These are phyloP conservation scores for Antedon mediterranea DNA, from an alignment of 53 echinoderm and acorn worm species.

Conservation along the genomic window DNA sequence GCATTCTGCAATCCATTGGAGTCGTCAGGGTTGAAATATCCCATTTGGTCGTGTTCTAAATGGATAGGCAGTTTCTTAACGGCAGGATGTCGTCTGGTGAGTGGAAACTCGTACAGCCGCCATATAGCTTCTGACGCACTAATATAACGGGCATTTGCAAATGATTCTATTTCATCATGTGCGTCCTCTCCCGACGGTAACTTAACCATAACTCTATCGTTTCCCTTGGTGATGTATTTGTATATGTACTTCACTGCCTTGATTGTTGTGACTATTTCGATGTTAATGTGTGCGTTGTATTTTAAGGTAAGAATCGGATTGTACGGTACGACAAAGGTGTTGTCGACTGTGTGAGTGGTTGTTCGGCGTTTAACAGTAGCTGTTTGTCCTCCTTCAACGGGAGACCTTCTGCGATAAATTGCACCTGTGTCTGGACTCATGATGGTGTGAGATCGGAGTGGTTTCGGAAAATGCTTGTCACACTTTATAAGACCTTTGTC, in stretches of 20 bases:
- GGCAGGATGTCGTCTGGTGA: too few species aligned
- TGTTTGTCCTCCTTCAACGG: neutral
- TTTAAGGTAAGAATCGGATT: neutral
- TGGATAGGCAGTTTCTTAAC: too few species aligned
- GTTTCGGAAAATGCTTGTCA: constrained; percentile 6
- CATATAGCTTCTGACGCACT: too few species aligned
- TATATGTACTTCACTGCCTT: constrained; percentile 4
- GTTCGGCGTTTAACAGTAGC: neutral
- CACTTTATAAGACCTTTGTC: neutral
- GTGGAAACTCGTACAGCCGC: too few species aligned
- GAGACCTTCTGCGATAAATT: constrained; percentile 2
- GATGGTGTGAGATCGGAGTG: neutral
- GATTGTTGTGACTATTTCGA: neutral
- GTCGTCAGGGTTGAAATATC: too few species aligned
- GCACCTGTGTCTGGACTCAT: neutral
- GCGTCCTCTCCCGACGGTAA: too few species aligned
- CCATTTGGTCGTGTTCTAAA: too few species aligned
- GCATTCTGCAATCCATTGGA: too few species aligned
- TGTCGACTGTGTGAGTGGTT: neutral
- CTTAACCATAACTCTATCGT: neutral
- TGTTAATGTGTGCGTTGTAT: too few species aligned
- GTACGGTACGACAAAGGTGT: constrained; percentile 2
- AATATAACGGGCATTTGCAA: too few species aligned
- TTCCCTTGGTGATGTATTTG: constrained; percentile 1
- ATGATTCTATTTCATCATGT: too few species aligned